Evolutionary conservation across 2,113 vertebrate genomes (phyloP).

Genomic region (Varanus salvator): DNA sequence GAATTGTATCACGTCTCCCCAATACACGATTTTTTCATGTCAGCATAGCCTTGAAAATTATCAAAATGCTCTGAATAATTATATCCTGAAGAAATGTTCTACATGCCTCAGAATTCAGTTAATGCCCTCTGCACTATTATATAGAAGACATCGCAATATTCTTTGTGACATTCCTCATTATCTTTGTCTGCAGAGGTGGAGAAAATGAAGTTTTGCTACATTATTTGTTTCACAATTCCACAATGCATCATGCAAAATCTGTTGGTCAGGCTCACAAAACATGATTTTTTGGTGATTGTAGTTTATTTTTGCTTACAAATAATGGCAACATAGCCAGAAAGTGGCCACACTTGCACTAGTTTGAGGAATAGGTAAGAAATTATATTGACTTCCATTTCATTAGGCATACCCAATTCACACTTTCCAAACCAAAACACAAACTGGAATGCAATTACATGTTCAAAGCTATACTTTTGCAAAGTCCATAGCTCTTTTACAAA

Average conservation of each 20-base stretch:
- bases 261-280: not conserved
- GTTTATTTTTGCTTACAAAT: not conserved
- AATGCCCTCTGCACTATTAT: not conserved
- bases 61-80: not conserved
- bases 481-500: too few relatives aligned
- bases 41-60: not conserved
- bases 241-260: not conserved
- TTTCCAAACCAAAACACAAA: too few relatives aligned
- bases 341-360: not conserved
- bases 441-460: too few relatives aligned
- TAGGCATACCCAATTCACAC: too few relatives aligned
- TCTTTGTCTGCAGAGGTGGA: not conserved
- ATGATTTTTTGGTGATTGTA: too few relatives aligned
- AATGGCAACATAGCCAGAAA: not conserved
- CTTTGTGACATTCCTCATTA: not conserved
- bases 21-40: not conserved
- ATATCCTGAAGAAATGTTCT: not conserved
- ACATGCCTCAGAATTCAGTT: constrained; percentile 3
- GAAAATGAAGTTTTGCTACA: not conserved
- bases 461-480: too few relatives aligned
- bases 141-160: not conserved
- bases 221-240: not conserved
- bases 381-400: too few relatives aligned
- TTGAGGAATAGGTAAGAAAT: too few relatives aligned
- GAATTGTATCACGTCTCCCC: not conserved